Conservation (phyloP, 37 sponge, comb jelly and placozoan species). For the Bolinopsis microptera region DNA sequence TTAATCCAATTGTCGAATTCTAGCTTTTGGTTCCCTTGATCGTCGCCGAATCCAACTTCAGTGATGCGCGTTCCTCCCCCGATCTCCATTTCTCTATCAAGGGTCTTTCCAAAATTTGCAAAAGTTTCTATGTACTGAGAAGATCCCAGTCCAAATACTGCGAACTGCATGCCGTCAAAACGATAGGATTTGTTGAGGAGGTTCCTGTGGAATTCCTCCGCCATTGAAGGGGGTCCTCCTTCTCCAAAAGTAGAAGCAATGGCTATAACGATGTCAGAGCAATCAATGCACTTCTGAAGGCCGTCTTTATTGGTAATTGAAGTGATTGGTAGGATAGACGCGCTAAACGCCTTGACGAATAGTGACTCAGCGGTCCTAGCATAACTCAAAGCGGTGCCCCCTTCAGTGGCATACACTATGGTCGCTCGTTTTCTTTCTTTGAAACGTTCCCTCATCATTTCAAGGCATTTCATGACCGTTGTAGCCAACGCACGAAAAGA, state of each 20-base stretch:
- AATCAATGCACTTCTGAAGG: not conserved
- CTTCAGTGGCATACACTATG: constrained; percentile 89
- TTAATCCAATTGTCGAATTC: not conserved
- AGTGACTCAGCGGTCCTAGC: constrained; percentile 78
- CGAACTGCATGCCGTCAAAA: not conserved
- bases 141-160: constrained; percentile 87
- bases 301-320: not conserved
- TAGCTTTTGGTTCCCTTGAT: not conserved
- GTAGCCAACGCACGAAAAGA: not conserved
- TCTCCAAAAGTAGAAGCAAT: not conserved
- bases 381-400: constrained; percentile 79
- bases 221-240: constrained; percentile 23
- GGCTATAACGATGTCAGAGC: not conserved
- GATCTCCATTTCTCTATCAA: constrained; percentile 76
- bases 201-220: not conserved
- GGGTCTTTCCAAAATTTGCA: constrained; percentile 81
- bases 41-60: not conserved
- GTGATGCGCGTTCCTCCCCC: not conserved
- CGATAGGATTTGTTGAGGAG: not conserved
- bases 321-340: not conserved
- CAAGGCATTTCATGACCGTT: not conserved
- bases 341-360: constrained; percentile 74
- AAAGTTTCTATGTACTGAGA: constrained; percentile 84
- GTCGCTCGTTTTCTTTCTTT: not conserved
- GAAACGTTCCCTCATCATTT: not conserved